A percentile compares a stretch with the other conserved stretches of the same genome.
phyloP scores from a whole-genome alignment of 2,888 invertebrate species.

The Bombylius discolor region DNA sequence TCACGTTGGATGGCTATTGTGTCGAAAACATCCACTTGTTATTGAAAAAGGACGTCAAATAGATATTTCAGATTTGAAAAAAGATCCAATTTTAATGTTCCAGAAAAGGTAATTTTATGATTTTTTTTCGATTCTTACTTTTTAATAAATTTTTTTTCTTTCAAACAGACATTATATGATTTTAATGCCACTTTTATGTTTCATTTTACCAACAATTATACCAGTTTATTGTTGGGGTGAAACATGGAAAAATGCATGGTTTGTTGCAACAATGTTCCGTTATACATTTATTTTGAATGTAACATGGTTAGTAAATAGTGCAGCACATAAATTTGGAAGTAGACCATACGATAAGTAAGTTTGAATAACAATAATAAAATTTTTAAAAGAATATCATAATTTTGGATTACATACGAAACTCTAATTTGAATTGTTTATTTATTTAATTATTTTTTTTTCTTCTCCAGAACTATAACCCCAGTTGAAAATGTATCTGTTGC shows the following conservation, averaged over 20 bases:
- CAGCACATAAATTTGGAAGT: constrained; percentile 69
- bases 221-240: constrained; percentile 73
- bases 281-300: constrained; percentile 70
- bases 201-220: constrained; percentile 59
- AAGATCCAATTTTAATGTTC: constrained; percentile 71
- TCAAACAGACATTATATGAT: constrained; percentile 55
- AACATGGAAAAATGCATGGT: constrained; percentile 50
- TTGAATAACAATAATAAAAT: not conserved
- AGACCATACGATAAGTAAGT: constrained; percentile 60
- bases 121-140: not conserved
- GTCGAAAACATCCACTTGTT: constrained; percentile 82
- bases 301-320: constrained; percentile 84
- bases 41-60: constrained; percentile 73
- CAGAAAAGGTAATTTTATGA: constrained; percentile 64
- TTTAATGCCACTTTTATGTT: constrained; percentile 61
- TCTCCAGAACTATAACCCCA: constrained; percentile 47
- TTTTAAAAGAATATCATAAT: not conserved
- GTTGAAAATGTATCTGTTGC: constrained; percentile 51
- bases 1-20: constrained; percentile 88
- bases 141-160: not conserved
- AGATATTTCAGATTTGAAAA: constrained; percentile 69
- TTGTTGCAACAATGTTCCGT: constrained; percentile 58
- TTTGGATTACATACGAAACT: no score
- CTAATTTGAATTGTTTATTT: not conserved
- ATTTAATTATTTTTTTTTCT: not conserved